Base-by-base conservation (phyloP, 2,888 invertebrate genomes). In the Bellardia pandia region DNA sequence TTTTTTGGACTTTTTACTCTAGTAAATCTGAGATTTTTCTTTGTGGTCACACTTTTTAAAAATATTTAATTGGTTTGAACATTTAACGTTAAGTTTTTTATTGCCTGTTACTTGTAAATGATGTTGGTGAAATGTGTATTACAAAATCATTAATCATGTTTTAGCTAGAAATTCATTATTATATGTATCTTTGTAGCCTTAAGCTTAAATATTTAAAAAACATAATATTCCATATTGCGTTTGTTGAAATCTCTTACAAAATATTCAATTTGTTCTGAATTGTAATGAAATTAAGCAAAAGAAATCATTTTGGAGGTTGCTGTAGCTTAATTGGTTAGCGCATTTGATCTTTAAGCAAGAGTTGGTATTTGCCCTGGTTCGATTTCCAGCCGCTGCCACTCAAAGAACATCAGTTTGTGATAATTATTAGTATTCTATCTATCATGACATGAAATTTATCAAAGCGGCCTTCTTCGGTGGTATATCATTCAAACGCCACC, bases 21-120 rank as follows among this genome's bases (percentile, higher is more conserved):
- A 33, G 30, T 74, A 45, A 14, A 76, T 60, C 48, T 64, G 37
- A 75, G 56, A 77, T 60, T 71, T 75, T 64, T 75, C n/a, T 75
- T 53, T 62, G 56, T 56, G 76, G 69, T 76, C 58, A 69, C 68
- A 69, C 75, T 75, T 75, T 71, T 71, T 13, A 40, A 60, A 76
- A 76, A 62, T 33, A 33, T n/a, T 78, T 79, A 79, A 78, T 85
- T 66, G 66, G 40, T 69, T 78, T 78, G 37, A 81, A 33, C 56
- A 75, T 75, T 72, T 45, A 64, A 69, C 40, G 14, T 62, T 9
- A 45, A 11, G 11, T 45, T 9, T 45, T 74, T 60, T 66, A 1
- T 8, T 13, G 3, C 9, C 13, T 14, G 5, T 0, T 74, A 37
- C 23, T 81, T 56, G 3, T 56, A 81, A 60, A 45, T 56, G 58